Percentiles rank a stretch among this genome's conserved stretches.
Evolutionary conservation across 1,140 invertebrate species (phyloP).

Genomic region (Theocolax elegans): DNA sequence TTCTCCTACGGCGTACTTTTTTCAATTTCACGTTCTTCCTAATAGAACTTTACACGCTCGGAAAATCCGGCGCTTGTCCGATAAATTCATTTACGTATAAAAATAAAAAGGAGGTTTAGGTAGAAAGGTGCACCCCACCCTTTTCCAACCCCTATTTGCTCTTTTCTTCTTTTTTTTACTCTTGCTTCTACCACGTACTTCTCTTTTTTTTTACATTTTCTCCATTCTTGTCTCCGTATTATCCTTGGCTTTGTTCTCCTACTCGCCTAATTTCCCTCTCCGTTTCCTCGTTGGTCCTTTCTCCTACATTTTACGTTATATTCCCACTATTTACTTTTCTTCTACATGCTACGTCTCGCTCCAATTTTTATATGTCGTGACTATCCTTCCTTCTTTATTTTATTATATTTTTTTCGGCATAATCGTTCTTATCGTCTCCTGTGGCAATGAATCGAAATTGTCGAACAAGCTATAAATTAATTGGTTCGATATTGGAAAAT

Average conservation of each 20-base stretch:
- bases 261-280: constrained; percentile 28
- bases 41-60: constrained; percentile 32
- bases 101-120: background rate
- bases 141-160: background rate
- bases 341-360: too few relatives aligned
- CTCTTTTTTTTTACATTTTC: constrained; percentile 4
- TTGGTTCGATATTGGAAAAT: constrained; percentile 5
- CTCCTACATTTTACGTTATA: background rate
- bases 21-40: constrained; percentile 6
- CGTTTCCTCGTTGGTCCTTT: background rate
- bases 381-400: too few relatives aligned
- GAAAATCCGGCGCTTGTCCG: constrained; percentile 23
- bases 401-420: background rate
- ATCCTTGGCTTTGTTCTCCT: constrained; percentile 24
- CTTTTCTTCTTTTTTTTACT: background rate
- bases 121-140: background rate
- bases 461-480: constrained; percentile 9
- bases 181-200: background rate
- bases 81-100: constrained; percentile 27
- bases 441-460: background rate
- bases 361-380: too few relatives aligned
- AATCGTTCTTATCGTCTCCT: background rate
- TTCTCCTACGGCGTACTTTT: background rate
- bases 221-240: constrained; percentile 13
- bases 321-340: background rate